Conservation (phyloP, 2,888 invertebrate species). For the Stenurella melanura region DNA sequence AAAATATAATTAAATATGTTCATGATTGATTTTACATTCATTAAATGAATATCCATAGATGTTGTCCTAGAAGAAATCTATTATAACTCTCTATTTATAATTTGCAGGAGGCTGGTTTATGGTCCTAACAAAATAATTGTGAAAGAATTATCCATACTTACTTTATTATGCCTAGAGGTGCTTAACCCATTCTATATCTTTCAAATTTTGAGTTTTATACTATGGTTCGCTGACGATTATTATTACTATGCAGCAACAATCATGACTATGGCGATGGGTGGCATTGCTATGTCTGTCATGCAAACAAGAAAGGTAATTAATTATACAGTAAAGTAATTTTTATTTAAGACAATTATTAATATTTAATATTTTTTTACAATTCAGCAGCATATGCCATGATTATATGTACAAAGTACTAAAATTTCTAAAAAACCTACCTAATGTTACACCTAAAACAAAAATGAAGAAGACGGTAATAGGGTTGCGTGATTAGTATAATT, state of each 20-base stretch:
- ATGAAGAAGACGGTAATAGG: not conserved
- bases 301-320: constrained; percentile 87
- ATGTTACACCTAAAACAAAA: not conserved
- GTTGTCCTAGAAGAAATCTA: no score
- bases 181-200: constrained; percentile 97
- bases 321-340: not conserved
- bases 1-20: no score
- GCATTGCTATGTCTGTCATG: constrained; percentile 87
- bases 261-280: constrained; percentile 87
- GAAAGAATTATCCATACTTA: constrained; percentile 83
- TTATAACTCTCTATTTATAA: not conserved
- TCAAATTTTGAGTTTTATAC: constrained; percentile 91
- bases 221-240: constrained; percentile 94
- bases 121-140: constrained; percentile 90
- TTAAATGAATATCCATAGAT: no score
- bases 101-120: constrained; percentile 83
- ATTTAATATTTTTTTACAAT: not conserved
- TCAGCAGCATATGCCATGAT: not conserved
- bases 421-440: not conserved
- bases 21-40: no score
- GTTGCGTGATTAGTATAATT: not conserved
- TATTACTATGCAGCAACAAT: constrained; percentile 93
- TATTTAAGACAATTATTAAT: not conserved
- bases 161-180: constrained; percentile 86
- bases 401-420: not conserved